Evolutionary conservation across 1,140 invertebrate species (phyloP), one percentile per base, ranked within the genome.

Genomic region (Druon quercuslanigerum): DNA sequence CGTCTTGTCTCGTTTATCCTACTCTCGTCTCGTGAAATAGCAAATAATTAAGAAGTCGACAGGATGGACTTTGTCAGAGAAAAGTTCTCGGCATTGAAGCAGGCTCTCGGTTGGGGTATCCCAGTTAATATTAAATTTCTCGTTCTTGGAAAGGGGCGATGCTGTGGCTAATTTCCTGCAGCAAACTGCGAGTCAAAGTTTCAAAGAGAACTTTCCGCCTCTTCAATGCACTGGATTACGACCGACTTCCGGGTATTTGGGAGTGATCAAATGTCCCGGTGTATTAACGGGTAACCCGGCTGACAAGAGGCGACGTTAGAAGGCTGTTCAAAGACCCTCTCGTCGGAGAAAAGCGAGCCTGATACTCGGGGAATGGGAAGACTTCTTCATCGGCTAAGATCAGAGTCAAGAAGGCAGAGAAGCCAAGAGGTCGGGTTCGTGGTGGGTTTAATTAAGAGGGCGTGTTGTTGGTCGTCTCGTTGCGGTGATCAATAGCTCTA

Each of bases 371-470:
- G 25, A 33, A 33, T 3, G 25, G 2, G 25, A 33, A 25, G 25
- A 25, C 2, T 33, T 2, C 25, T 33, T 33, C 25, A 33, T 33
- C 25, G 74, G 66, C 52, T 50, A 73, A 73, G 75, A 71, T 74
- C 51, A 50, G 71, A n/a, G 73, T 73, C 20, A 16, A 50, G 40
- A 56, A 75, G 70, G 73, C 71, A 71, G 80, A 71, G 81, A 82
- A 82, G 78, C 80, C 80, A 82, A 79, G 76, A 80, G 81, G 75
- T 87, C 77, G 83, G 83, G 87, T 87, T 89, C 86, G 87, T 81
- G 73, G 79, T 82, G 83, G 83, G 83, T 88, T 89, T 88, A 89
- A 89, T 89, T 89, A 89, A 88, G 86, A 88, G 86, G 83, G 84
- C 85, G 85, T 85, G 85, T 86, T 87, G 85, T 85, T 83, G 78